Evolutionary conservation across 2,888 invertebrate genomes (phyloP).

Genomic region (Hofmannophila pseudospretella): DNA sequence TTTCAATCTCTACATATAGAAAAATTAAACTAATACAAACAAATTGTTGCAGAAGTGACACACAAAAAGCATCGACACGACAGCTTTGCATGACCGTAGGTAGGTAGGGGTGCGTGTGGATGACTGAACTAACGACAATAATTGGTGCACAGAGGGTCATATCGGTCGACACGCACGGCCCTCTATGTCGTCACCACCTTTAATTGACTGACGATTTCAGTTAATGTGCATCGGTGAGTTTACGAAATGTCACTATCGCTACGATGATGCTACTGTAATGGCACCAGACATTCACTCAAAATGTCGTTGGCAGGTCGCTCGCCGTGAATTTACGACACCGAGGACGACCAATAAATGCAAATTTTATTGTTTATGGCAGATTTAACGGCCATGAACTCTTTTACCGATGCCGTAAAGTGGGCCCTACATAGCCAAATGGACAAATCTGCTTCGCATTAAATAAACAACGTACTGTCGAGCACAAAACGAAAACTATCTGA

Average conservation of each 20-base stretch:
- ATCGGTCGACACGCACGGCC: conserved; percentile 34
- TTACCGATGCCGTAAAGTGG: conserved; percentile 66
- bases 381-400: conserved; percentile 72
- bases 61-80: background rate
- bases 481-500: too few relatives aligned
- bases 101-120: conserved; percentile 10
- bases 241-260: conserved; percentile 48
- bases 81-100: background rate
- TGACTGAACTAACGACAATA: conserved; percentile 59
- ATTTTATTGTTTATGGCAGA: conserved; percentile 76
- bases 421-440: conserved; percentile 40
- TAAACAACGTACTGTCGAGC: conserved; percentile 9
- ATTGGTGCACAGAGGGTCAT: conserved; percentile 50
- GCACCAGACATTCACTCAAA: conserved; percentile 67
- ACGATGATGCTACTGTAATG: conserved; percentile 45
- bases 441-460: conserved; percentile 42
- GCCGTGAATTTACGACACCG: conserved; percentile 65
- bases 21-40: too few relatives aligned
- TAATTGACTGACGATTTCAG: conserved; percentile 71
- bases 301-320: conserved; percentile 69
- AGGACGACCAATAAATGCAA: conserved; percentile 76
- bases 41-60: background rate
- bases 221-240: conserved; percentile 58
- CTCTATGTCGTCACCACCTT: conserved; percentile 46
- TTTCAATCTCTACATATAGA: too few relatives aligned